Conservation (phyloP, 2,888 invertebrate genomes). For the Callyntrura sp. region DNA sequence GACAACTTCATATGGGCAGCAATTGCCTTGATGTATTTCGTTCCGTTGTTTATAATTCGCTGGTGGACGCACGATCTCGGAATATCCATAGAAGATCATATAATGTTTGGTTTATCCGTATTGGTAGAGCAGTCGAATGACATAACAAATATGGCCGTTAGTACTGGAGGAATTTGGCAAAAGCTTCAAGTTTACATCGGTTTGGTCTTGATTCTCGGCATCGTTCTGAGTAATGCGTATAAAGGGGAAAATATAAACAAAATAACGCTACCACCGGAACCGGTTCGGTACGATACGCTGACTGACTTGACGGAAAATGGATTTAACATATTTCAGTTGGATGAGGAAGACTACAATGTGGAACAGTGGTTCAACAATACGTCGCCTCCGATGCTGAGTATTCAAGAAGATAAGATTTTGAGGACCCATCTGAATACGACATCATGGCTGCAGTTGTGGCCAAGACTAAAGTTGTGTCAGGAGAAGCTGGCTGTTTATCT, state of each 20-base stretch:
- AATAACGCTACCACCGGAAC: not conserved
- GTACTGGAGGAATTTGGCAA: not conserved
- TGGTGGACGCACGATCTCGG: too few relatives aligned
- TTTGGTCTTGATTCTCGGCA: not conserved
- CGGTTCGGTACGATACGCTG: not conserved
- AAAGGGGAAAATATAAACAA: conserved; percentile 2
- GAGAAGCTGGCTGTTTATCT: not conserved
- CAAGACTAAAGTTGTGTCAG: not conserved
- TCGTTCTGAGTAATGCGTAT: conserved; percentile 19
- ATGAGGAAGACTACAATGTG: not conserved
- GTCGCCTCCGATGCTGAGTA: not conserved
- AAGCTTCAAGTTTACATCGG: not conserved
- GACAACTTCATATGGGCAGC: not conserved
- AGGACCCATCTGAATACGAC: not conserved
- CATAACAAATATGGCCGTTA: too few relatives aligned
- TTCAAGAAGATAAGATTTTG: not conserved
- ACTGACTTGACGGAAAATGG: not conserved
- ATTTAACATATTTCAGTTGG: not conserved
- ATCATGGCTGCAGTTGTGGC: not conserved
- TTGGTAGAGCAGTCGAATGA: too few relatives aligned
- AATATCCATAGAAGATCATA: too few relatives aligned
- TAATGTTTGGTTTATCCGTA: too few relatives aligned
- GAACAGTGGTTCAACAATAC: not conserved
- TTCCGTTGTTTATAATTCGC: not conserved
- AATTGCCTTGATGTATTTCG: not conserved